Conservation (phyloP, 2,888 invertebrate species). For the Tupiocoris notatus region DNA sequence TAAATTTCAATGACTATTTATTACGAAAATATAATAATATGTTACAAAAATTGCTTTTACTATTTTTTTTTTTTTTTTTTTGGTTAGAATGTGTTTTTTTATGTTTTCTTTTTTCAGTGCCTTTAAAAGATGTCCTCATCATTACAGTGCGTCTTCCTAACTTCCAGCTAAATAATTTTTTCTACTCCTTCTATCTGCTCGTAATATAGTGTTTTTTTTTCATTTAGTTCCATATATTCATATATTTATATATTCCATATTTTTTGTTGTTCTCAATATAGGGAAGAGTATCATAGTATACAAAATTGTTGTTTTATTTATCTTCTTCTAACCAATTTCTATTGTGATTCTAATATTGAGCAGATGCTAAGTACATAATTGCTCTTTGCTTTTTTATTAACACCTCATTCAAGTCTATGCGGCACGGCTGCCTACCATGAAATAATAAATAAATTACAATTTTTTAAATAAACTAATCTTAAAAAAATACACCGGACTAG, state of each 20-base stretch:
- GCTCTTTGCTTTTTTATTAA: constrained; percentile 45
- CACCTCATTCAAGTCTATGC: constrained; percentile 42
- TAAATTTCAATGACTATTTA: constrained; percentile 47
- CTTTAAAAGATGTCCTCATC: constrained; percentile 41
- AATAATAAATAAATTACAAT: constrained; percentile 10
- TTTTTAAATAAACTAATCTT: constrained; percentile 17
- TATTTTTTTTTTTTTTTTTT: constrained; percentile 45
- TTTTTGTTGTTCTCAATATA: constrained; percentile 38
- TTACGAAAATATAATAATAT: constrained; percentile 49
- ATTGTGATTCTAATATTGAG: constrained; percentile 46
- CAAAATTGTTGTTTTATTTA: constrained; percentile 42
- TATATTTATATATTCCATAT: constrained; percentile 40
- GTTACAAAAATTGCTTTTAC: constrained; percentile 48
- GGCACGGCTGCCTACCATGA: constrained; percentile 45
- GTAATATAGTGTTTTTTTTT: constrained; percentile 39
- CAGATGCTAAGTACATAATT: constrained; percentile 46
- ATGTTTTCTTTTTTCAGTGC: constrained; percentile 45
- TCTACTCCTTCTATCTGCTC: constrained; percentile 35
- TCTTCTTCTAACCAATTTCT: constrained; percentile 46
- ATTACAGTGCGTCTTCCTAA: constrained; percentile 44
- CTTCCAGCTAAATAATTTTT: constrained; percentile 42
- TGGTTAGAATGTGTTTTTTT: constrained; percentile 46
- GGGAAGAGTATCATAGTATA: constrained; percentile 47
- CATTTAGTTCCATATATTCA: constrained; percentile 37
- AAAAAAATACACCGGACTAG: constrained; percentile 42